phyloP scores from a whole-genome alignment of 2,113 vertebrate genomes.

The Hippolais icterina region DNA sequence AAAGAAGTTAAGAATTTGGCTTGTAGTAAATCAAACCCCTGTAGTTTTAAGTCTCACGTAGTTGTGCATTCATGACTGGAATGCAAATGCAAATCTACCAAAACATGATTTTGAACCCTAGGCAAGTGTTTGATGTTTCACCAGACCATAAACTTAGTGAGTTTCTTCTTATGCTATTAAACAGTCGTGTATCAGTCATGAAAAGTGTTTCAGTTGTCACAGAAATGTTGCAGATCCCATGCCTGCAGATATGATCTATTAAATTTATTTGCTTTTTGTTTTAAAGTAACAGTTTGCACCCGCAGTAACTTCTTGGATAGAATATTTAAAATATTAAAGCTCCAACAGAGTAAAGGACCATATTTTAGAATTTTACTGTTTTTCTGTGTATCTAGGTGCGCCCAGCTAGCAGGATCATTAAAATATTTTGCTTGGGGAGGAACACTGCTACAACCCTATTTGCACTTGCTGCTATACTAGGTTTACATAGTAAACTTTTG shows the following conservation, averaged over 20 bases:
- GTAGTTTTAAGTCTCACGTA: not conserved
- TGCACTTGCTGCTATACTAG: not conserved
- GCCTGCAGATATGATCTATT: not conserved
- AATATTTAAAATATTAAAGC: not conserved
- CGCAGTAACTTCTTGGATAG: not conserved
- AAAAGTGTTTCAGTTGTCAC: not conserved
- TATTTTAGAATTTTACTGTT: not conserved
- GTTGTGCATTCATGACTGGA: not conserved
- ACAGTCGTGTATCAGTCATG: not conserved
- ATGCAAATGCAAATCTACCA: not conserved
- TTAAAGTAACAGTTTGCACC: not conserved
- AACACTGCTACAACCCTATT: not conserved
- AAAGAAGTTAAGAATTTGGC: not conserved
- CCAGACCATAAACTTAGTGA: not conserved
- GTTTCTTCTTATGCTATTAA: not conserved
- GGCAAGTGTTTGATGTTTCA: not conserved
- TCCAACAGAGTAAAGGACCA: not conserved
- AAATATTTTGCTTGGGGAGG: not conserved
- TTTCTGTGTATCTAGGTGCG: not conserved
- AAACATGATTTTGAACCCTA: not conserved
- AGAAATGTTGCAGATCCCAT: not conserved
- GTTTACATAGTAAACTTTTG: not conserved
- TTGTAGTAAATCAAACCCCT: not conserved
- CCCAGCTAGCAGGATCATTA: not conserved
- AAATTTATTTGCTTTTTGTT: not conserved